Evolutionary conservation across 30 jellyfish, hydroid and myxozoan species (phyloP), one percentile per base, ranked within the genome.

Genomic region (Sanderia malayensis): DNA sequence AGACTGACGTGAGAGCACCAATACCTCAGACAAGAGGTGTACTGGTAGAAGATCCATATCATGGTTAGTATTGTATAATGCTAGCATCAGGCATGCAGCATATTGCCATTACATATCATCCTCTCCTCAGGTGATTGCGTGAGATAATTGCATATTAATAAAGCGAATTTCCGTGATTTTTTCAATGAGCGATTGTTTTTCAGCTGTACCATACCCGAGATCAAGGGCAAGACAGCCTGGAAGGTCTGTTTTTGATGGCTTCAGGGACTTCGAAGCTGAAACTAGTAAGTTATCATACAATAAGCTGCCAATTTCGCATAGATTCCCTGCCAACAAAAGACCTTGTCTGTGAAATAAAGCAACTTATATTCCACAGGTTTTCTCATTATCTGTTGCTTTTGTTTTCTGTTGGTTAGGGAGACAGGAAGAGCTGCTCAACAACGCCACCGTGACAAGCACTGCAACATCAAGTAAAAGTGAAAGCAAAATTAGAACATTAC

Each of bases 41-140:
- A 28, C 85, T 89, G n/a, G 97, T 89, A n/a, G 94, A 76, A 10
- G 97, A 89, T 32, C 94, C 89, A 4, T 89, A 89, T 29, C 97
- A 89, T 70, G 97, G 97, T 89, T 46, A 44, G 91, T 11, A 37
- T 41, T 47, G 8, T 17, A 7, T n/a, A n/a, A n/a, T n/a, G n/a
- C n/a, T n/a, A n/a, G n/a, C n/a, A n/a, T n/a, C n/a, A n/a, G n/a
- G n/a, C n/a, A n/a, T n/a, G n/a, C n/a, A n/a, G n/a, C n/a, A n/a
- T n/a, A n/a, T n/a, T n/a, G n/a, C n/a, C n/a, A n/a, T n/a, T n/a
- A n/a, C n/a, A n/a, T n/a, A n/a, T n/a, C n/a, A n/a, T n/a, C n/a
- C n/a, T n/a, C n/a, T n/a, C n/a, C n/a, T n/a, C n/a, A n/a, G n/a
- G n/a, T n/a, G n/a, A n/a, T n/a, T n/a, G n/a, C n/a, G n/a, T n/a